Evolutionary conservation across 2,113 vertebrate species (phyloP).

Genomic region (Notothenia rossii): DNA sequence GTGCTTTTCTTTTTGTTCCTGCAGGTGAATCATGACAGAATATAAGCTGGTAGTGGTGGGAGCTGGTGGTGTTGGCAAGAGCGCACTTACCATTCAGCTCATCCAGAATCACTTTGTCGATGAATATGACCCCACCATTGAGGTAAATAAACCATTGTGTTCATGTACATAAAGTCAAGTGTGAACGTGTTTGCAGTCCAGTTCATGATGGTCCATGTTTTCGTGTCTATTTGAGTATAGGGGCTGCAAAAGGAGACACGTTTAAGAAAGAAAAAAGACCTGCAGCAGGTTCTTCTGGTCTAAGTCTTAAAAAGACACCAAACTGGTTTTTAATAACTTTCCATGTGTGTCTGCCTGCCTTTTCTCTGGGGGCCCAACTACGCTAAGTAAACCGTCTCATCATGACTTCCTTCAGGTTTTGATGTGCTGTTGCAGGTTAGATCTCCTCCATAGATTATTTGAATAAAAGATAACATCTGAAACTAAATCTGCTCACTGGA

Average conservation of each 20-base stretch:
- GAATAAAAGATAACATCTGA: conserved; percentile 37
- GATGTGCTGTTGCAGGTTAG: conserved; percentile 24
- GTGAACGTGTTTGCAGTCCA: neutral
- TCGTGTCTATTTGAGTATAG: conserved; percentile 26
- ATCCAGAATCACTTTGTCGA: conserved; percentile 88
- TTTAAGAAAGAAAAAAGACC: conserved; percentile 6
- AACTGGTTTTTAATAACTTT: conserved; percentile 67
- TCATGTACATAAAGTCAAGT: neutral
- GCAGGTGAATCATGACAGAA: conserved; percentile 86
- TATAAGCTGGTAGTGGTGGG: conserved; percentile 87
- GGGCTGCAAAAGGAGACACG: conserved; percentile 22
- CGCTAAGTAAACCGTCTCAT: conserved; percentile 29
- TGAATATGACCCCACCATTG: conserved; percentile 87
- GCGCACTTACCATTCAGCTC: conserved; percentile 86
- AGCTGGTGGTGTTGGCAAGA: conserved; percentile 86
- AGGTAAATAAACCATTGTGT: conserved; percentile 70
- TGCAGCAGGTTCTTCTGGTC: conserved; percentile 79
- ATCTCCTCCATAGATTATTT: conserved; percentile 23
- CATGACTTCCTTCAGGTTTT: conserved; percentile 44
- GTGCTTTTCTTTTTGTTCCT: conserved; percentile 18
- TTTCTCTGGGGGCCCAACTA: conserved; percentile 5
- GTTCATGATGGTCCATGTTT: neutral
- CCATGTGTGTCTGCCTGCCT: neutral
- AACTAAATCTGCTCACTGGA: conserved; percentile 20
- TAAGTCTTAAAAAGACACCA: conserved; percentile 56